Evolutionary conservation across 2,888 invertebrate genomes (phyloP).

Genomic region (Portevinia maculata): DNA sequence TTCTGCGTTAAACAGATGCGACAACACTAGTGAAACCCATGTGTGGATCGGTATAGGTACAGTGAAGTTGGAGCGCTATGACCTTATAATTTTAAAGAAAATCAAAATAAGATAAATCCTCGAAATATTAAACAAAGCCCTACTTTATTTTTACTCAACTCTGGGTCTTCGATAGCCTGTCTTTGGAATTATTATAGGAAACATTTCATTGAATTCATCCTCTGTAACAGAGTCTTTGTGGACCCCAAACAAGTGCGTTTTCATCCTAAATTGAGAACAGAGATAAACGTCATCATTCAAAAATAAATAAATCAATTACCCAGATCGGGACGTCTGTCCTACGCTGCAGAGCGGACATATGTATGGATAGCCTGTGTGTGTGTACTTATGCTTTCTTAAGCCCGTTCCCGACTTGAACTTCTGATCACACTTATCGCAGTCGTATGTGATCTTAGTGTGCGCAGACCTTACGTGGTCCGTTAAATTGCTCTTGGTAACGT

Average conservation of each 20-base stretch:
- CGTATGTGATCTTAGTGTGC: slow-evolving; percentile 49
- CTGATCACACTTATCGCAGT: slow-evolving; percentile 55
- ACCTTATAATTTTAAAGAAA: too few species aligned
- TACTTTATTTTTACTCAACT: neutral
- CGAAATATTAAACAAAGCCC: neutral
- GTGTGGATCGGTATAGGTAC: too few species aligned
- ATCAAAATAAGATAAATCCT: too few species aligned
- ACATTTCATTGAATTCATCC: slow-evolving; percentile 54
- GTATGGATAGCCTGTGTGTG: slow-evolving; percentile 61
- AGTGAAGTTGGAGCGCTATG: too few species aligned
- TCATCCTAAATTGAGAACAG: slow-evolving; percentile 62
- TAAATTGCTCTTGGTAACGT: slow-evolving; percentile 64
- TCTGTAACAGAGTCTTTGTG: slow-evolving; percentile 52
- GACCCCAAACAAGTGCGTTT: slow-evolving; percentile 56
- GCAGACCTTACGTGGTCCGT: slow-evolving; percentile 50
- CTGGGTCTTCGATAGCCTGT: slow-evolving; percentile 56
- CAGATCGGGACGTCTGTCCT: slow-evolving; percentile 60
- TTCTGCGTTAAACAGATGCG: too few species aligned
- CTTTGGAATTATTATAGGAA: slow-evolving; percentile 59
- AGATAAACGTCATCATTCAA: too few species aligned
- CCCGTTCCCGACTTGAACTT: slow-evolving; percentile 62
- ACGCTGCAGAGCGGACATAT: slow-evolving; percentile 48
- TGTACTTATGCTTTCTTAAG: slow-evolving; percentile 55
- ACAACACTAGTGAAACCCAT: too few species aligned
- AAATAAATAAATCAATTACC: slow-evolving; percentile 33